A percentile compares a stretch with the other conserved stretches of the same genome.
Conservation (phyloP, 2,113 vertebrate species). For the Scomber scombrus region DNA sequence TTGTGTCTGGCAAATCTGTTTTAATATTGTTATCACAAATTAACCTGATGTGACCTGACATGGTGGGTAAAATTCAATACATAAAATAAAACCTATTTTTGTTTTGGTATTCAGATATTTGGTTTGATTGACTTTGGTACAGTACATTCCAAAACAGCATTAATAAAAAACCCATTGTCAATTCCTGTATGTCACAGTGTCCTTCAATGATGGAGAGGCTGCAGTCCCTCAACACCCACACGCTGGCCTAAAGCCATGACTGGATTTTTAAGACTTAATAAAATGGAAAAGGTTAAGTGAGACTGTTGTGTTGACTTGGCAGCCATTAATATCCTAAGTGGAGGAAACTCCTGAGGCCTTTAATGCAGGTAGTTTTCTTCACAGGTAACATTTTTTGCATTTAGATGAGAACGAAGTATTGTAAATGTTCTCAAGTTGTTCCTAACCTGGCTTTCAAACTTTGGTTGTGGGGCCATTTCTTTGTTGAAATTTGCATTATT, state of each 20-base stretch:
- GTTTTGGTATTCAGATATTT: not conserved
- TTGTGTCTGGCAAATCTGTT: not conserved
- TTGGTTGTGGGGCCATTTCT: not conserved
- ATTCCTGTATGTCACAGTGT: not conserved
- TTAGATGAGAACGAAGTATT: not conserved
- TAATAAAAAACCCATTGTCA: not conserved
- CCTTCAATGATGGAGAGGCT: conserved; percentile 14
- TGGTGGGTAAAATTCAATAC: not conserved
- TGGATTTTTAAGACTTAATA: conserved; percentile 61
- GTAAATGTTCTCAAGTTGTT: not conserved
- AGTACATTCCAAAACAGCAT: not conserved
- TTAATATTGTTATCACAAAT: not conserved
- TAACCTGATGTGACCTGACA: too few species aligned
- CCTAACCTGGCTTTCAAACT: not conserved
- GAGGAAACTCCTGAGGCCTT: conserved; percentile 19
- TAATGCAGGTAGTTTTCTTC: conserved; percentile 13
- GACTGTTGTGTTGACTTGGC: conserved; percentile 53
- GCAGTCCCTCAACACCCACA: not conserved
- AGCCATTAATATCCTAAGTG: conserved; percentile 43
- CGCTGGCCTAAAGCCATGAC: conserved; percentile 32
- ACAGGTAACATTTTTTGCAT: not conserved
- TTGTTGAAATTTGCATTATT: not conserved
- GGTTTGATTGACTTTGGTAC: not conserved
- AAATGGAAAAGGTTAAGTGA: conserved; percentile 64
- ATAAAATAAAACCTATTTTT: not conserved